phyloP scores from a whole-genome alignment of 2,113 vertebrate genomes.

The Struthio camelus region DNA sequence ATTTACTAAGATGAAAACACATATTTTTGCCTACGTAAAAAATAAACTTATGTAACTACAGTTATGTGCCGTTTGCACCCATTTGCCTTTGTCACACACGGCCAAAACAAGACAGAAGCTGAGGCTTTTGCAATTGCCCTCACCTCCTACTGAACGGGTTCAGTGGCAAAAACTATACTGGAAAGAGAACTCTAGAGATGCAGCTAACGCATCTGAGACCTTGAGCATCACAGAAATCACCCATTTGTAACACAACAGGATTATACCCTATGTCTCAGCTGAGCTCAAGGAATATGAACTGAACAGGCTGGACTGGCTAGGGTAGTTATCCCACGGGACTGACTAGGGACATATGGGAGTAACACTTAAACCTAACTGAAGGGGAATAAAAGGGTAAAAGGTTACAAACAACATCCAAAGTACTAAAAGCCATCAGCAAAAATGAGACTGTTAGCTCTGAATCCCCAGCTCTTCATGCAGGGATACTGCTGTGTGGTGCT shows the following conservation, averaged over 20 bases:
- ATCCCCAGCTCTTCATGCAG: background rate
- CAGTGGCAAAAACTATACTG: background rate
- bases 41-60: background rate
- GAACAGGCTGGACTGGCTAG: accelerated
- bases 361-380: background rate
- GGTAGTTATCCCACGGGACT: background rate
- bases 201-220: background rate
- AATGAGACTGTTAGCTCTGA: background rate
- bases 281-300: background rate
- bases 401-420: background rate
- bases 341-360: background rate
- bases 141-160: background rate
- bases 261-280: background rate
- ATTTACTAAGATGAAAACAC: background rate
- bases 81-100: background rate
- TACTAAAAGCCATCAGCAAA: background rate
- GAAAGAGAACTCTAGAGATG: background rate
- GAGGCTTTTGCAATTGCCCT: background rate
- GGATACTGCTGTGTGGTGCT: background rate
- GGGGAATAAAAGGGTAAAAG: background rate
- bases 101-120: background rate
- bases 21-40: background rate
- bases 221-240: background rate
- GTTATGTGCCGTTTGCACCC: background rate
- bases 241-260: background rate